Conservation (phyloP, 2,113 vertebrate species). For the Chaenocephalus aceratus region DNA sequence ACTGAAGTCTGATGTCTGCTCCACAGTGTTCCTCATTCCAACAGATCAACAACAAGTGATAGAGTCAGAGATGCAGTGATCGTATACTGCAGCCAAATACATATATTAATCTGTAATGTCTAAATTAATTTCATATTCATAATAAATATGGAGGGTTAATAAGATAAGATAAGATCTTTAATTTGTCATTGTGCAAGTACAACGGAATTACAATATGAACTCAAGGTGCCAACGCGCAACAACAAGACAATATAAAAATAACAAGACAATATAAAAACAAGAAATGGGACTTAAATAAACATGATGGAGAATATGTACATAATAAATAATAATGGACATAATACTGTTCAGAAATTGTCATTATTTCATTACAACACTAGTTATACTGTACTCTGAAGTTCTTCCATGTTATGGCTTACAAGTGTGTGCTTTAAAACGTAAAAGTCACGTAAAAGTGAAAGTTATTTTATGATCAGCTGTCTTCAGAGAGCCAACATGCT, state of each 20-base stretch:
- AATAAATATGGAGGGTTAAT: not conserved
- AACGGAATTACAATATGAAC: too few species aligned
- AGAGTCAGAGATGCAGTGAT: not conserved
- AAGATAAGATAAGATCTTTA: too few species aligned
- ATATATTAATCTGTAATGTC: not conserved
- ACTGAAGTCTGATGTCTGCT: slow-evolving; percentile 8
- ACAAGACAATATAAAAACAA: too few species aligned
- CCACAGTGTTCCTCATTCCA: slow-evolving; percentile 27
- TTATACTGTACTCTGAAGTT: not conserved
- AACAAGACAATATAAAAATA: too few species aligned
- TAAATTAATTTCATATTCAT: not conserved
- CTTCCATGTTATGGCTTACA: not conserved
- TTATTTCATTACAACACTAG: slow-evolving; percentile 4
- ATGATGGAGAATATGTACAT: too few species aligned
- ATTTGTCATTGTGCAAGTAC: too few species aligned
- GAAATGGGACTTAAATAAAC: too few species aligned
- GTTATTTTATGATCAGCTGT: slow-evolving; percentile 26
- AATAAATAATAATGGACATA: not conserved
- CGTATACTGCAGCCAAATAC: not conserved
- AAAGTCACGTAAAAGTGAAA: slow-evolving; percentile 7
- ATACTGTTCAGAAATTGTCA: not conserved
- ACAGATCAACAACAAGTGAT: slow-evolving; percentile 25
- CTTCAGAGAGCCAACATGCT: not conserved
- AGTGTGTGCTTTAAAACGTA: slow-evolving; percentile 3
- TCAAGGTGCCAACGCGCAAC: too few species aligned